Evolutionary conservation across 2,797 vertebrate genomes (phyloP), one percentile per base, ranked within the genome.

Genomic region (Enteromius fasciolatus): DNA sequence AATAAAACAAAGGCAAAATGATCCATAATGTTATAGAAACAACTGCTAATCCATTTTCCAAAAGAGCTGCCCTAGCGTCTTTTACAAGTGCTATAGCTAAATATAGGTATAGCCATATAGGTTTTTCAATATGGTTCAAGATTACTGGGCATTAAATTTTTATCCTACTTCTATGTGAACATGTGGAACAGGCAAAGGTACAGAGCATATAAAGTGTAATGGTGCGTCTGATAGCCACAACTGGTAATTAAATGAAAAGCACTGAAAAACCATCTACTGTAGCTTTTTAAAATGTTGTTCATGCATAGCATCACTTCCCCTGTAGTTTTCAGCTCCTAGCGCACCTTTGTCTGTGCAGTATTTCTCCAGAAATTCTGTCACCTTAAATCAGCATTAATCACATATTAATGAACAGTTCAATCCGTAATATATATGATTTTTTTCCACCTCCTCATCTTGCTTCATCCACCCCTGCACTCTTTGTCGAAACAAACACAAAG

Each of bases 401-500:
- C 48, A 68, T 31, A 64, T 64, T 33, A 79, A 36, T 64, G 14
- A 63, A 59, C 18, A 61, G 28, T 31, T 57, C 7, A 46, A 20
- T 39, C 69, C 50, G n/a, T 52, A 73, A 63, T 3, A 44, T 36
- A 64, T 63, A 14, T 31, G 1, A 33, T 10, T 15, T 72, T 41
- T 46, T 72, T 64, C 33, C 59, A 74, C 69, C 57, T 81, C 25
- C 57, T 39, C 31, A 39, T 73, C 41, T 17, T 72, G 23, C 79
- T 74, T 69, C 15, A 46, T 64, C 41, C 57, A 73, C 57, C 69
- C 57, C 20, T 57, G 50, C 69, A 81, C 28, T 50, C 28, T 18
- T 44, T 73, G 79, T 59, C 25, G 28, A 81, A 63, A 70, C 68
- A 80, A 50, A 73, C 69, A 81, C 69, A 28, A 44, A 33, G 39